phyloP scores from a whole-genome alignment of 2,797 vertebrate genomes.

The Cheirogaleus major region DNA sequence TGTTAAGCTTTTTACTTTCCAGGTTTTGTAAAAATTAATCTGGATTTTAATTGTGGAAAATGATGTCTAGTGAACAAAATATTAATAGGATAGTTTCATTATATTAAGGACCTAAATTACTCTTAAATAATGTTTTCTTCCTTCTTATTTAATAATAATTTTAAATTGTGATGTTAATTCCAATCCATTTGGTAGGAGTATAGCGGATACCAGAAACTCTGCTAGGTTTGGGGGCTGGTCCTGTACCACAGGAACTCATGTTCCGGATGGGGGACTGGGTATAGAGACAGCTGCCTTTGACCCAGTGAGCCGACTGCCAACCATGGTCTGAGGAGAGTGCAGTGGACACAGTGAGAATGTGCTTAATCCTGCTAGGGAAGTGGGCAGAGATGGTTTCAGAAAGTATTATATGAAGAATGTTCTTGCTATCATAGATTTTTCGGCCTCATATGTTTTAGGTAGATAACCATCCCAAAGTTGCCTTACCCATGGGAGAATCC shows the following conservation, averaged over 20 bases:
- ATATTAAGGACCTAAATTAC: background rate
- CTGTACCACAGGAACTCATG: background rate
- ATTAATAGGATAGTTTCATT: background rate
- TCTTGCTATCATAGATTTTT: background rate
- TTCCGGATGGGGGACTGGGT: background rate
- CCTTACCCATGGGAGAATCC: background rate
- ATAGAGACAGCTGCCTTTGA: background rate
- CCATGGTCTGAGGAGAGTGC: background rate
- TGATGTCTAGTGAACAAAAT: background rate
- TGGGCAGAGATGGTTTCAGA: background rate
- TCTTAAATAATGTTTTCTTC: conserved; percentile 39
- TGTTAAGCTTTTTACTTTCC: conserved; percentile 38
- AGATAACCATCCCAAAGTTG: background rate
- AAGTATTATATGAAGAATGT: background rate
- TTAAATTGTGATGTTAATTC: background rate
- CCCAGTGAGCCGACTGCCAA: background rate
- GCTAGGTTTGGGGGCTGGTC: background rate
- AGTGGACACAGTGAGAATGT: background rate
- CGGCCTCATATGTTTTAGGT: background rate
- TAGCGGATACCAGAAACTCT: background rate
- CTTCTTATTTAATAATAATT: background rate
- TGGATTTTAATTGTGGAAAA: conserved; percentile 34
- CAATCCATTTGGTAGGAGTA: background rate
- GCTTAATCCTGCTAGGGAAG: background rate
- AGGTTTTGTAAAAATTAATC: conserved; percentile 56